phyloP scores from a whole-genome alignment of 2,888 invertebrate genomes.

The Stenurella melanura region DNA sequence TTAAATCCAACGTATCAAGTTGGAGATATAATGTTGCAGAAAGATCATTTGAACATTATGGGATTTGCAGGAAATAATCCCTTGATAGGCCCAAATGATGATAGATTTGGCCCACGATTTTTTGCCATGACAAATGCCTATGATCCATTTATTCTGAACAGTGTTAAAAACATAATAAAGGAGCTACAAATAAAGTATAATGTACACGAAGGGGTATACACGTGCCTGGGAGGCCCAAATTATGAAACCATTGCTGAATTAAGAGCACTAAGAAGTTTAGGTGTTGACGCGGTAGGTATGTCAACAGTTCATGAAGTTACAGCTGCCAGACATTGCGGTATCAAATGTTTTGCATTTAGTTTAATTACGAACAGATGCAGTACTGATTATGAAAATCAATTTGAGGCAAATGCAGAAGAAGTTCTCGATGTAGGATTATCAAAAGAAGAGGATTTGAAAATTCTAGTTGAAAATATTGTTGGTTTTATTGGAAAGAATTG shows the following conservation, averaged over 20 bases:
- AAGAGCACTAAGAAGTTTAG: slow-evolving; percentile 85
- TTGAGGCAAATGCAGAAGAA: slow-evolving; percentile 87
- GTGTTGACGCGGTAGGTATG: slow-evolving; percentile 91
- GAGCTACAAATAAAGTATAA: slow-evolving; percentile 83
- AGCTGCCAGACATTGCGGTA: slow-evolving; percentile 93
- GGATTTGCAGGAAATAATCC: slow-evolving; percentile 94
- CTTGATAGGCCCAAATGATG: slow-evolving; percentile 91
- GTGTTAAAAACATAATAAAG: slow-evolving; percentile 79
- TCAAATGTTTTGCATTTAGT: slow-evolving; percentile 92
- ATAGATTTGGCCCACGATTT: slow-evolving; percentile 91
- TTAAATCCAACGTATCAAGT: slow-evolving; percentile 79
- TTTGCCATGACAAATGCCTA: slow-evolving; percentile 92
- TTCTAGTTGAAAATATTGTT: slow-evolving; percentile 80
- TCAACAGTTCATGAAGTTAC: slow-evolving; percentile 85
- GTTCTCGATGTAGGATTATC: slow-evolving; percentile 85
- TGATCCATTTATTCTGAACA: slow-evolving; percentile 80
- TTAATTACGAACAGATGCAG: slow-evolving; percentile 94
- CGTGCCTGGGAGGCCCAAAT: slow-evolving; percentile 95
- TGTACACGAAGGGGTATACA: slow-evolving; percentile 93
- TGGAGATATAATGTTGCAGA: slow-evolving; percentile 96
- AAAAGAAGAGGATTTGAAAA: slow-evolving; percentile 80
- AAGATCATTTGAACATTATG: slow-evolving; percentile 96
- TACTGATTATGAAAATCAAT: slow-evolving; percentile 82
- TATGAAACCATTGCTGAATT: slow-evolving; percentile 96
- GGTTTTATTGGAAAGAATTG: slow-evolving; percentile 64